phyloP scores from a whole-genome alignment of 2,113 vertebrate genomes.

The Mungos mungo region DNA sequence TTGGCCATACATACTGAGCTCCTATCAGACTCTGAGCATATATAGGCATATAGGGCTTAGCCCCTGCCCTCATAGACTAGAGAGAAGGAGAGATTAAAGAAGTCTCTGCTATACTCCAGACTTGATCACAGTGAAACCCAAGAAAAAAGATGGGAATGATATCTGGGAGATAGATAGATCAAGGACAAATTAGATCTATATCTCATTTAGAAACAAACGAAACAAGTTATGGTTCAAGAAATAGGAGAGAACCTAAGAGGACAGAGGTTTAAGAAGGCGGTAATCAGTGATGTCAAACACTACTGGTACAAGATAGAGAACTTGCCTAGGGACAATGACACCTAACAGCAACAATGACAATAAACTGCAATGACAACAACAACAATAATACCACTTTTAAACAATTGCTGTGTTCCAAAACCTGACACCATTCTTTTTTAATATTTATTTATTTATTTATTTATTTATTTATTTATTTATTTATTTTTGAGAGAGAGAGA shows the following conservation, averaged over 20 bases:
- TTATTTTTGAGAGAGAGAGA: no score
- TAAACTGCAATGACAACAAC: not conserved
- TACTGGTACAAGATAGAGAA: not conserved
- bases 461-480: no score
- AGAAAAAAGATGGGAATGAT: conserved; percentile 2
- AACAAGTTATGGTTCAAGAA: not conserved
- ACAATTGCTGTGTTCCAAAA: not conserved
- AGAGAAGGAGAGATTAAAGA: not conserved
- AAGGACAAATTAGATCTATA: not conserved
- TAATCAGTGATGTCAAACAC: not conserved
- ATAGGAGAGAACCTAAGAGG: not conserved
- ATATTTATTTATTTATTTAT: no score
- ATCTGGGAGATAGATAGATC: not conserved
- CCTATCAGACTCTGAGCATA: not conserved
- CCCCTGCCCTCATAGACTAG: not conserved
- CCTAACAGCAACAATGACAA: not conserved
- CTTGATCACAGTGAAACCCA: not conserved
- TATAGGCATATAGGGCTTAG: not conserved
- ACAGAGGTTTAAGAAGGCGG: not conserved
- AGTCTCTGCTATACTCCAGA: not conserved
- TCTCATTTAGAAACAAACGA: not conserved
- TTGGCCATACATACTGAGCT: not conserved
- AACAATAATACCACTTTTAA: not conserved
- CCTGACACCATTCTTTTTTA: not conserved
- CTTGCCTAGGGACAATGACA: not conserved